phyloP scores from a whole-genome alignment of 35 echinoderm and acorn worm species.

The Anneissia japonica region DNA sequence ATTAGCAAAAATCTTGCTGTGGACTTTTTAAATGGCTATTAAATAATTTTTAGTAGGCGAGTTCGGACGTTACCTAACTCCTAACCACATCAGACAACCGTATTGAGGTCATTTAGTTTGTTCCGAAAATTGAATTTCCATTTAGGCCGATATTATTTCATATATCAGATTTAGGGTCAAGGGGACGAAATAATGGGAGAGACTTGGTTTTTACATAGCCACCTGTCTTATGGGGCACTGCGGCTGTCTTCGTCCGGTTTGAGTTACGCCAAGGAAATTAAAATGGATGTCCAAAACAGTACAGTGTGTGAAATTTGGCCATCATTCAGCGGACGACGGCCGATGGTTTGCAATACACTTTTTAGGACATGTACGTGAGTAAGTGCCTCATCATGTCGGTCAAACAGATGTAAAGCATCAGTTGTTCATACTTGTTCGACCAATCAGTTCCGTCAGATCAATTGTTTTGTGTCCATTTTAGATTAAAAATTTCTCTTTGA shows the following conservation, averaged over 20 bases:
- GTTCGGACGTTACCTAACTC: not conserved
- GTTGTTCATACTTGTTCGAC: not conserved
- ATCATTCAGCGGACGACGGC: not conserved
- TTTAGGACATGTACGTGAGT: slow-evolving; percentile 1
- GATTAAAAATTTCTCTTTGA: not conserved
- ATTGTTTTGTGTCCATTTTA: not conserved
- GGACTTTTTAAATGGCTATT: not conserved
- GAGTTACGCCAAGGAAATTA: not conserved
- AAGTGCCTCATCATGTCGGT: not conserved
- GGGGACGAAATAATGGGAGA: not conserved
- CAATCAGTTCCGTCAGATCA: not conserved
- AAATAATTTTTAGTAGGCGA: not conserved
- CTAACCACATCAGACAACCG: not conserved
- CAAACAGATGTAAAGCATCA: not conserved
- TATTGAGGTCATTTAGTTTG: not conserved
- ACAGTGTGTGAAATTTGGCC: not conserved
- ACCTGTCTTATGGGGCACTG: not conserved
- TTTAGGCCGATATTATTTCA: not conserved
- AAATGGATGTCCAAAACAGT: not conserved
- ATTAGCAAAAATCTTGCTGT: not conserved
- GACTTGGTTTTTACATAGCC: not conserved
- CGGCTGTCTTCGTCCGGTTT: not conserved
- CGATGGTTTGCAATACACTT: not conserved
- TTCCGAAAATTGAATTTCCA: not conserved
- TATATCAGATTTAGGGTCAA: not conserved